Conservation (phyloP, 2,113 vertebrate genomes). For the Forbesichthys papilliferus region DNA sequence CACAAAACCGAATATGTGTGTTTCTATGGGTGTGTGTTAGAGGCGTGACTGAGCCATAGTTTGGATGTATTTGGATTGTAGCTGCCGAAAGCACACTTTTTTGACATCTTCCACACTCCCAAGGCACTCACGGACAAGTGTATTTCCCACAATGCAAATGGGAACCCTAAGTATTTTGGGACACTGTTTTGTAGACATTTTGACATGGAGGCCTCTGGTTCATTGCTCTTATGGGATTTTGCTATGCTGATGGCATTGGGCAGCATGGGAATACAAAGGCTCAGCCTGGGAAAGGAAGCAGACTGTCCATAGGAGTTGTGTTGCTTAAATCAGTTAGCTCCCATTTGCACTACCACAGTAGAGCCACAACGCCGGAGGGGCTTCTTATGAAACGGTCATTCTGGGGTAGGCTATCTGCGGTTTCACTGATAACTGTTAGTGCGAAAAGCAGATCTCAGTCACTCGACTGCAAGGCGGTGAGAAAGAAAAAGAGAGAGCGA, state of each 20-base stretch:
- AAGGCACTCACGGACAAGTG: too few relatives aligned
- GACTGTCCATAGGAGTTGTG: slow-evolving; percentile 40
- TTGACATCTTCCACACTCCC: too few relatives aligned
- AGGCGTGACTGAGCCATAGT: too few relatives aligned
- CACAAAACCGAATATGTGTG: not conserved
- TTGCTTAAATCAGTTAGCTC: slow-evolving; percentile 68
- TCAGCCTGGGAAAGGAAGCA: slow-evolving; percentile 77
- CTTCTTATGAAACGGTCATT: slow-evolving; percentile 7
- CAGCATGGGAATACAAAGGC: slow-evolving; percentile 49
- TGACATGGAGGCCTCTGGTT: slow-evolving; percentile 40
- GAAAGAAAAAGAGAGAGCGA: not conserved
- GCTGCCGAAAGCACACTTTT: too few relatives aligned
- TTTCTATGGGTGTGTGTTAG: not conserved
- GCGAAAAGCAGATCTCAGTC: slow-evolving; percentile 14
- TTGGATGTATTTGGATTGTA: too few relatives aligned
- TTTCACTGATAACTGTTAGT: slow-evolving; percentile 1
- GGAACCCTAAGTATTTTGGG: not conserved
- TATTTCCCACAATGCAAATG: too few relatives aligned
- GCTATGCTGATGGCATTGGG: slow-evolving; percentile 2
- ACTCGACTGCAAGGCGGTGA: not conserved
- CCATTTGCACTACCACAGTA: slow-evolving; percentile 37
- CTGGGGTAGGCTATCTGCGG: slow-evolving; percentile 3
- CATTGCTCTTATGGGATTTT: slow-evolving; percentile 23
- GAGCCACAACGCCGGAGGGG: slow-evolving; percentile 43
- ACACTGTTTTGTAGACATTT: not conserved